A percentile compares a stretch with the other conserved stretches of the same genome.
Conservation (phyloP, 2,888 invertebrate species). For the Coleophora flavipennella region DNA sequence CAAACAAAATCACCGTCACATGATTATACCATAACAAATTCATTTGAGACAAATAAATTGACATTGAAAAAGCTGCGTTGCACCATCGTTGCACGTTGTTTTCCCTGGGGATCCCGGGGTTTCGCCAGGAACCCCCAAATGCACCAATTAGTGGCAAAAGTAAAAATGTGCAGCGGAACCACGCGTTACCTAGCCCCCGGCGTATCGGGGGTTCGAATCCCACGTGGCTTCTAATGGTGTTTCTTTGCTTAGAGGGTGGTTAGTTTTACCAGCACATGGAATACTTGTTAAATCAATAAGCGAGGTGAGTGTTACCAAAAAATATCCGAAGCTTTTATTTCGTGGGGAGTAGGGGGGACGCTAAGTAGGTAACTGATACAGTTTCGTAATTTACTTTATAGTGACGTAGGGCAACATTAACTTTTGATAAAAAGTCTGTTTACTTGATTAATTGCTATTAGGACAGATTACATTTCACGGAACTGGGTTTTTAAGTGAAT, state of each 20-base stretch:
- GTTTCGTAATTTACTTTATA: too few species aligned
- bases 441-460: slow-evolving; percentile 49
- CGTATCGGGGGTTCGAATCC: slow-evolving; percentile 38
- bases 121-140: slow-evolving; percentile 48
- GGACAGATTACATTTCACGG: slow-evolving; percentile 56
- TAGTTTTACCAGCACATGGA: slow-evolving; percentile 57
- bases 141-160: slow-evolving; percentile 69
- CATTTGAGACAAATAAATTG: slow-evolving; percentile 49
- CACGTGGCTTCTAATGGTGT: slow-evolving; percentile 63
- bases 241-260: slow-evolving; percentile 63
- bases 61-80: slow-evolving; percentile 55
- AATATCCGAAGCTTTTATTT: slow-evolving; percentile 5
- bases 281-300: slow-evolving; percentile 54
- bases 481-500: slow-evolving; percentile 55
- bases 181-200: slow-evolving; percentile 50
- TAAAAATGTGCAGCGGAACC: slow-evolving; percentile 69
- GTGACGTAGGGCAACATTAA: slow-evolving; percentile 17
- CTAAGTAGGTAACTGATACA: not conserved
- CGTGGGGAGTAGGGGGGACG: slow-evolving; percentile 1
- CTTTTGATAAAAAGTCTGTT: slow-evolving; percentile 26
- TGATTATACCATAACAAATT: slow-evolving; percentile 17
- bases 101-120: slow-evolving; percentile 47
- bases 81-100: slow-evolving; percentile 32
- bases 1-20: too few species aligned
- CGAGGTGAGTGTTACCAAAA: slow-evolving; percentile 17